These are phyloP conservation scores for Drosophila cracens DNA, from an alignment of 2,888 invertebrate genomes.

Conservation along the genomic window DNA sequence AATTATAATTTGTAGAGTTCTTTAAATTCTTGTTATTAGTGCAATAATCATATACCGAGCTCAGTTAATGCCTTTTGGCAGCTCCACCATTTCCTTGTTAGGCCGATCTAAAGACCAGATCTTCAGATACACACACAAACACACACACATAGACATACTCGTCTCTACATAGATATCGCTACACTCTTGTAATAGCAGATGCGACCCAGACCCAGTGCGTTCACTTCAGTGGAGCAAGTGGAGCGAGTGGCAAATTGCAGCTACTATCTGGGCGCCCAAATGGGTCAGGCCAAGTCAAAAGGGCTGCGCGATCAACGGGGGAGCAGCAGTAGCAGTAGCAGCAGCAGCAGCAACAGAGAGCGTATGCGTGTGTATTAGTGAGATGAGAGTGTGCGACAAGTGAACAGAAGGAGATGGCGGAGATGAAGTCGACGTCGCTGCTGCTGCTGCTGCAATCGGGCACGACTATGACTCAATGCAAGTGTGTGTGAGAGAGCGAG, in stretches of 20 bases:
- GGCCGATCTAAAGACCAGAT: constrained; percentile 35
- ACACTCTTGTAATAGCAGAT: constrained; percentile 46
- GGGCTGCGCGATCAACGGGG: constrained; percentile 58
- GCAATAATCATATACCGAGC: neutral
- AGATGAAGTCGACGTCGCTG: constrained; percentile 33
- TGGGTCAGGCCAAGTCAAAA: constrained; percentile 68
- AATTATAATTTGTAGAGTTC: neutral
- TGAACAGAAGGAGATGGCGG: constrained; percentile 38
- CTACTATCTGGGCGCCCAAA: constrained; percentile 58
- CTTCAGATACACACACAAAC: constrained; percentile 4
- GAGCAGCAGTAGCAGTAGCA: constrained; percentile 34
- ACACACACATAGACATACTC: neutral
- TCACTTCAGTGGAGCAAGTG: constrained; percentile 61
- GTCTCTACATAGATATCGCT: constrained; percentile 9
- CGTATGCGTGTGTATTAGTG: constrained; percentile 16
- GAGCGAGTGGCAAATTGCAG: constrained; percentile 47
- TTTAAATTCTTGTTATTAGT: neutral
- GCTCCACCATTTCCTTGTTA: constrained; percentile 41
- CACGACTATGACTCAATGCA: constrained; percentile 79
- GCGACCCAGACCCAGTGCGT: constrained; percentile 79
- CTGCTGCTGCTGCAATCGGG: constrained; percentile 76
- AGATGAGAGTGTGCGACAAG: constrained; percentile 29
- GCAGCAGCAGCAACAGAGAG: constrained; percentile 23
- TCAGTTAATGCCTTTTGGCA: neutral
- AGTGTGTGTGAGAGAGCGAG: constrained; percentile 54